Evolutionary conservation across 1,140 invertebrate genomes (phyloP), one percentile per base, ranked within the genome.

Genomic region (Pogonomyrmex barbatus): DNA sequence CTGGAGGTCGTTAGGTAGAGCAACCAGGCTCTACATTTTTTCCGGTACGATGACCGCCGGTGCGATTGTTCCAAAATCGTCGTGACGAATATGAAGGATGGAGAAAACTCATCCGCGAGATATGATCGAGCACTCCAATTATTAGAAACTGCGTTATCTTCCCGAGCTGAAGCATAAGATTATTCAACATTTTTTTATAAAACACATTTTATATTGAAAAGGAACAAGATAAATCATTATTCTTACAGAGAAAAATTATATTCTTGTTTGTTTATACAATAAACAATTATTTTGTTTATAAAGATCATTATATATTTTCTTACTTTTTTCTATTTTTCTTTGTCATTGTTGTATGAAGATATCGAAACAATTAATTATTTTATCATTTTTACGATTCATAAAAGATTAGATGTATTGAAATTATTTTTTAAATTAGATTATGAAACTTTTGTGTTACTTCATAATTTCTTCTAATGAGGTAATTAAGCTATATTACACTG

Each of bases 1-100:
- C 88, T 90, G 90, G 89, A 90, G 91, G 90, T 93, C 92, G 91
- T 93, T 91, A 91, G 91, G 90, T 93, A 89, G 90, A 90, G 71
- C 65, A 47, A 67, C 52, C 33, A 9, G 62, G 90, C 84, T 90
- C 90, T 92, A 84, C 78, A 90, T 92, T 93, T 91, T 90, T 92
- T 92, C 91, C 89, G 89, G 90, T 91, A 88, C 88, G 87, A 89
- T 89, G 92, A 90, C 92, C 90, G 88, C 75, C 36, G 10, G 24
- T n/a, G 86, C 87, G 88, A 93, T 90, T 92, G 88, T 89, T 90
- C 60, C 89, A 78, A 70, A 87, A 90, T 89, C 79, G 62, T 83
- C 60, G 85, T 65, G 77, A 76, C 86, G 33, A 73, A 39, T 82
- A 75, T 50, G 42, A 73, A 39, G 39, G 14, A 60, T 47, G 12